A percentile compares a stretch with the other conserved stretches of the same genome.
Evolutionary conservation across 2,113 vertebrate species (phyloP).

Genomic region (Columbina picui): DNA sequence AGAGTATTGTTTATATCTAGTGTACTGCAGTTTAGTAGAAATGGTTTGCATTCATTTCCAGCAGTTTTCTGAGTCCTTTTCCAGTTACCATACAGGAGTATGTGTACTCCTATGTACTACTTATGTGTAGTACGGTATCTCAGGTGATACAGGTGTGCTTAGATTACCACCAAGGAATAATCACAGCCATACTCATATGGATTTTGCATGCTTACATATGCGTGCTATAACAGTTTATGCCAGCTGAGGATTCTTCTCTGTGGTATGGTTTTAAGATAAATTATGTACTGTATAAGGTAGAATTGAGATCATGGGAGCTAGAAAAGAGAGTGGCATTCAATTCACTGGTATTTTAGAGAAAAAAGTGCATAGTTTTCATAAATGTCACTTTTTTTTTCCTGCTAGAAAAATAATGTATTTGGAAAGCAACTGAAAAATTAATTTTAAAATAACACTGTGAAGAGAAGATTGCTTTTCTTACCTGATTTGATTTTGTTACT

Average conservation of each 20-base stretch:
- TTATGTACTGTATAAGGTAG: not conserved
- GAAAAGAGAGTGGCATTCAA: not conserved
- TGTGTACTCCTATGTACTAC: too few species aligned
- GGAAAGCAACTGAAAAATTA: conserved; percentile 51
- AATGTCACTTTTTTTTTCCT: not conserved
- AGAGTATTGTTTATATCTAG: too few species aligned
- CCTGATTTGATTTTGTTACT: conserved; percentile 76
- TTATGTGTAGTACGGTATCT: not conserved
- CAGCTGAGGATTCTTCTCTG: not conserved
- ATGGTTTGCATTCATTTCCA: not conserved
- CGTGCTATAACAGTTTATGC: not conserved
- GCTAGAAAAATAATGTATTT: conserved; percentile 45
- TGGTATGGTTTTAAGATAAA: not conserved
- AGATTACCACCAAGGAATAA: not conserved
- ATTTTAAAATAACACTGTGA: conserved; percentile 64
- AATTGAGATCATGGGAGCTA: not conserved
- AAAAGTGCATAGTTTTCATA: not conserved
- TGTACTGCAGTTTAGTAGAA: not conserved
- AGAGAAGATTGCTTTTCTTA: conserved; percentile 73
- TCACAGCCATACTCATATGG: not conserved
- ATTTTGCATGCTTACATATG: not conserved
- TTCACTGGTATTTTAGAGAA: not conserved
- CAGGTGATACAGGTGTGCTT: not conserved
- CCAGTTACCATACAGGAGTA: not conserved
- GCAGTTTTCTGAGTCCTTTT: conserved; percentile 3